Evolutionary conservation across 2,888 invertebrate genomes (phyloP), one percentile per base, ranked within the genome.

Genomic region (Latrodectus hesperus): DNA sequence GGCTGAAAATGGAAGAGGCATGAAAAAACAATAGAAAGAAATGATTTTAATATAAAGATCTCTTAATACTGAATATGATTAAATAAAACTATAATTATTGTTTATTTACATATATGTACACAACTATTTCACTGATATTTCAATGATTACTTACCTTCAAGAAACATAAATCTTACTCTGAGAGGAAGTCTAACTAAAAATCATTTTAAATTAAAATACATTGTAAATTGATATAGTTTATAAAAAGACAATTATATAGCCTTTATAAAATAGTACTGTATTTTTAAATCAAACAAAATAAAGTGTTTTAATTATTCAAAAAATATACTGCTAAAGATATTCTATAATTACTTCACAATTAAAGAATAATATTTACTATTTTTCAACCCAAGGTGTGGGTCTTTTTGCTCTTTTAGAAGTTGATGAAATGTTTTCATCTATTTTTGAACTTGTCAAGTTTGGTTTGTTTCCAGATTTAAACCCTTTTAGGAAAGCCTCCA

Each of bases 311-410:
- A 6, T 38, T 38, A 6, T 38, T 38, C 38, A 38, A 4, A 38
- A 38, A 38, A 38, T 6, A 38, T 38, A 22, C 17, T 65, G n/a
- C 17, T 70, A 38, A 26, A 22, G 22, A 70, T 70, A 17, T 2
- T 17, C 26, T n/a, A 17, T 17, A 9, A 70, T 70, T 70, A 70
- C 17, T 68, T 17, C 38, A 38, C 38, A 38, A 9, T 8, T 49
- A 81, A 22, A 22, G 16, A 22, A 52, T 49, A 53, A 38, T 26
- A 75, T 77, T 12, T 93, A 95, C 95, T 96, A 96, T 95, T 96
- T 96, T 92, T 96, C 96, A 67, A 96, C 96, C 96, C 96, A 96
- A 91, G 96, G 96, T 64, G 82, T 81, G n/a, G 88, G 81, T 72
- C 71, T 86, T 65, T 86, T 86, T 10, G 80, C n/a, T 81, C 65